Evolutionary conservation across 2,888 invertebrate genomes (phyloP).

Genomic region (Xestia ashworthii): DNA sequence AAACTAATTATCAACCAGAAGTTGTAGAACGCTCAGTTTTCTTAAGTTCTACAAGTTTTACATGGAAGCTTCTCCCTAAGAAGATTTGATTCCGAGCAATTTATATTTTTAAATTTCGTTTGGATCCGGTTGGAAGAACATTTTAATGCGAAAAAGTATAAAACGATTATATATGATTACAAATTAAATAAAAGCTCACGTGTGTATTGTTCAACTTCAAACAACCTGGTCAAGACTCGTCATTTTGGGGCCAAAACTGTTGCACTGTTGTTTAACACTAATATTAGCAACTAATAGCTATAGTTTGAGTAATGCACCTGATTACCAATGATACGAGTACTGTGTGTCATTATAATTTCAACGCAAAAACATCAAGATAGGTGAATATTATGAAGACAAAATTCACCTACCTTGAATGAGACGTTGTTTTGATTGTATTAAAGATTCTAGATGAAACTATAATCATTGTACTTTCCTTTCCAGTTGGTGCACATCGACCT

Average conservation of each 20-base stretch:
- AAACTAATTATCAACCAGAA: constrained; percentile 33
- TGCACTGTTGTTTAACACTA: background rate
- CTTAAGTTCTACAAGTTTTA: constrained; percentile 18
- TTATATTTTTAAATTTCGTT: constrained; percentile 6
- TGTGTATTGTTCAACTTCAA: background rate
- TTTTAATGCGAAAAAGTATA: background rate
- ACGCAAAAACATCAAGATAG: too few species aligned
- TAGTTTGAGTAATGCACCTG: background rate
- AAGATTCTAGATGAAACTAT: background rate
- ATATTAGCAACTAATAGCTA: background rate
- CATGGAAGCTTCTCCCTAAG: constrained; percentile 8
- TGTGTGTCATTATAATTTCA: background rate
- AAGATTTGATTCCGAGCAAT: background rate
- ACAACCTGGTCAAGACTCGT: background rate
- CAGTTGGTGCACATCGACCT: constrained; percentile 95
- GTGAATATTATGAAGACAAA: background rate
- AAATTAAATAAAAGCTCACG: background rate
- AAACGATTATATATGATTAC: background rate
- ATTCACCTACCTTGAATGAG: background rate
- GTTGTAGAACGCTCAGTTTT: constrained; percentile 25
- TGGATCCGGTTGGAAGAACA: background rate
- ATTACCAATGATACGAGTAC: background rate
- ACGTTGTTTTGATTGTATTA: background rate
- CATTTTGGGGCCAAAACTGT: background rate
- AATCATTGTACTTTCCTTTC: constrained; percentile 32